These are phyloP conservation scores for Xiphorhynchus elegans DNA, from an alignment of 2,113 vertebrate genomes.

Conservation along the genomic window DNA sequence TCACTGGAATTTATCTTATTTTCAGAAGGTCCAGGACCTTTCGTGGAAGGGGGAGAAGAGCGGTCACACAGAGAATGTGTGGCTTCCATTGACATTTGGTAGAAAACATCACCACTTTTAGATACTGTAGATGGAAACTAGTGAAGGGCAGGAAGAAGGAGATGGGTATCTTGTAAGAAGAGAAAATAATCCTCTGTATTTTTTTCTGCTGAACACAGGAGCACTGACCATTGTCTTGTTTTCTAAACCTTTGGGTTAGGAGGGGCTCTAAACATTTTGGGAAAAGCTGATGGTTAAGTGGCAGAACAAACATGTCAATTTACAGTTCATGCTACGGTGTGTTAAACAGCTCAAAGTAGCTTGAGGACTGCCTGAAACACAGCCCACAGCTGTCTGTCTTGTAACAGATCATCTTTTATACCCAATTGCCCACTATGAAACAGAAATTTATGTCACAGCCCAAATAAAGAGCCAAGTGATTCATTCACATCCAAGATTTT, in stretches of 20 bases:
- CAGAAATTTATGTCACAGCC: neutral
- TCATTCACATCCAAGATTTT: neutral
- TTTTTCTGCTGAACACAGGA: neutral
- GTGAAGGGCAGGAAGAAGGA: neutral
- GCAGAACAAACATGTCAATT: neutral
- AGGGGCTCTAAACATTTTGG: neutral
- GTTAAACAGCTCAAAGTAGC: neutral
- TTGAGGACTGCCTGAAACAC: conserved; percentile 25
- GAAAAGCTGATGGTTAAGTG: neutral
- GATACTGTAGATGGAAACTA: neutral
- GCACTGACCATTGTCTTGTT: neutral
- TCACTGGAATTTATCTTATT: neutral
- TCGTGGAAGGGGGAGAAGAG: neutral
- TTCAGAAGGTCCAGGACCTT: neutral
- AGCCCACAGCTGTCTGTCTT: neutral
- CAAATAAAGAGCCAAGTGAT: neutral
- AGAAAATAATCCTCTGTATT: neutral
- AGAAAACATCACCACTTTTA: neutral
- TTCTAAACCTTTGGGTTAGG: neutral
- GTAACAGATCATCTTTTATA: conserved; percentile 32
- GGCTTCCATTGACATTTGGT: neutral
- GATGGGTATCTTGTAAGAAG: neutral
- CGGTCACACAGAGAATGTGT: neutral
- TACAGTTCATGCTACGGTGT: neutral
- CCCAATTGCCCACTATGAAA: neutral